Percentiles rank a stretch among this genome's conserved stretches.
Conservation (phyloP, 2,113 vertebrate genomes). For the Mustela lutreola region DNA sequence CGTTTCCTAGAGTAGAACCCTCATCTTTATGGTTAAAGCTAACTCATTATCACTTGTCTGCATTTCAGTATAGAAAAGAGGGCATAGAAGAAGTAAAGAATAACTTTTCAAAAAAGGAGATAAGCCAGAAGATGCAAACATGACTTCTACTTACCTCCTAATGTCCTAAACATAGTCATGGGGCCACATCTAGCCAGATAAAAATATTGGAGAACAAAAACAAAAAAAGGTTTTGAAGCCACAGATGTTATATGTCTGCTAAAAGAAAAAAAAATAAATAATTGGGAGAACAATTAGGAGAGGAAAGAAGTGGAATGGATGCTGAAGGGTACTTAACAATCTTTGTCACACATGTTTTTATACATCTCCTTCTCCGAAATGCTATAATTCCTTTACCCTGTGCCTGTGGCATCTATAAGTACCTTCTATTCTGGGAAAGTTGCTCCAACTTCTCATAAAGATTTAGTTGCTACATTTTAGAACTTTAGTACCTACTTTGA, state of each 20-base stretch:
- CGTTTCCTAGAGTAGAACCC: background rate
- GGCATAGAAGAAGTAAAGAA: background rate
- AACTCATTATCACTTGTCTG: background rate
- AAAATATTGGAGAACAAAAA: background rate
- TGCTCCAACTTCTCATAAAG: background rate
- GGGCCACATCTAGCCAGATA: background rate
- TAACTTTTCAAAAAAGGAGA: background rate
- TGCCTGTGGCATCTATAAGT: fast-evolving
- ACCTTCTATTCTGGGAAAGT: background rate
- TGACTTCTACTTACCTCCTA: background rate
- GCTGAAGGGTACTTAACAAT: background rate
- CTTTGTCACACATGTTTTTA: background rate
- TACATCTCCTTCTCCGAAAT: background rate
- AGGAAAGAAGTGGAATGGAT: background rate
- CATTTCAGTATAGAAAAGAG: background rate
- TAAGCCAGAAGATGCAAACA: background rate
- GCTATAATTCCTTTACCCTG: background rate
- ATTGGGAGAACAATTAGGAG: background rate
- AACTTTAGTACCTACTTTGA: background rate
- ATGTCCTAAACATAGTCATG: background rate
- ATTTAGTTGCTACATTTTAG: background rate
- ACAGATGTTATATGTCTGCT: background rate
- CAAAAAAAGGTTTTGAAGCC: background rate
- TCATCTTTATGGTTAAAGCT: background rate
- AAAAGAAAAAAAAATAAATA: background rate